Evolutionary conservation across 2,888 invertebrate genomes (phyloP).

Genomic region (Rapana venosa): DNA sequence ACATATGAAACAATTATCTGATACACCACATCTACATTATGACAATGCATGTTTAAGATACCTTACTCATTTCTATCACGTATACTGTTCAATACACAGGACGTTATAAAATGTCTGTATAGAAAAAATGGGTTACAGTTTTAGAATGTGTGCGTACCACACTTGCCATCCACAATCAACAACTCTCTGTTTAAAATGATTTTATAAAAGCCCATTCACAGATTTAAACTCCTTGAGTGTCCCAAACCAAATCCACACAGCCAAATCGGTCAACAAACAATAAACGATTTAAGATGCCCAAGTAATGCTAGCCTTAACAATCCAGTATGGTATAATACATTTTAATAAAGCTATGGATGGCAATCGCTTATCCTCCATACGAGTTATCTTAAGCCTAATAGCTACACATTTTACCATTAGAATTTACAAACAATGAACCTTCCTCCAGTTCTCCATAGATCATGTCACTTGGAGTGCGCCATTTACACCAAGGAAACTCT

Average conservation of each 20-base stretch:
- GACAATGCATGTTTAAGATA: background rate
- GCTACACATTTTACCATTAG: background rate
- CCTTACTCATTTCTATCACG: background rate
- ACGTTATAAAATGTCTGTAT: background rate
- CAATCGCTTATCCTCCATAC: no score
- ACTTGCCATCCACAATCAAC: background rate
- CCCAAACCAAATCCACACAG: background rate
- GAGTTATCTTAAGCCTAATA: no score
- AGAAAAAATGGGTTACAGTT: background rate
- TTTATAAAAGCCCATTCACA: background rate
- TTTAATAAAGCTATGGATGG: background rate
- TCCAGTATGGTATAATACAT: background rate
- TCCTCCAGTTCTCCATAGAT: no score
- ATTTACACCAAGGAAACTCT: background rate
- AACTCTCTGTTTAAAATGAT: background rate
- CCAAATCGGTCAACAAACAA: background rate
- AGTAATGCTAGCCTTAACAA: background rate
- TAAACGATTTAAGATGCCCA: background rate
- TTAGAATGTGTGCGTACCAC: background rate
- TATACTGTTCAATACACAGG: background rate
- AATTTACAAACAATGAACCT: background rate
- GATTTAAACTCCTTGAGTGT: background rate
- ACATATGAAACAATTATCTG: no score
- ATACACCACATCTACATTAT: background rate
- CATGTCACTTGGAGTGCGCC: no score